These are phyloP conservation scores for Eledone cirrhosa DNA, from an alignment of 2,888 invertebrate species.

Conservation along the genomic window DNA sequence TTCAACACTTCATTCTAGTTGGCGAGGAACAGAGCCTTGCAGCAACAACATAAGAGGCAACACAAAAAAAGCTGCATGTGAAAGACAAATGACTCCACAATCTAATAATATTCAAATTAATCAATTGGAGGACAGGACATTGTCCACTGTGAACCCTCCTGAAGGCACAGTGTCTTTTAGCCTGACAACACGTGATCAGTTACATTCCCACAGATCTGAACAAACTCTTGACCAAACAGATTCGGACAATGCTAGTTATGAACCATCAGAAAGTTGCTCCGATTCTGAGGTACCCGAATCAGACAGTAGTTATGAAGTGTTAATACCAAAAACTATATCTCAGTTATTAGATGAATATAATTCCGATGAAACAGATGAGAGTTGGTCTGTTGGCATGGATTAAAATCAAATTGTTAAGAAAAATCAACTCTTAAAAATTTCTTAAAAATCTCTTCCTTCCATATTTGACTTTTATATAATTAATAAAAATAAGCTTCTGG, in stretches of 20 bases:
- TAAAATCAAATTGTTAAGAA: not conserved
- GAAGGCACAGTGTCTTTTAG: not conserved
- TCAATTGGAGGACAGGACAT: not conserved
- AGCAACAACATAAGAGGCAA: not conserved
- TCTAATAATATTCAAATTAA: not conserved
- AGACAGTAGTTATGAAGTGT: constrained; percentile 47
- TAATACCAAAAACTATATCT: constrained; percentile 44
- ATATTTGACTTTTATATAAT: too few species aligned
- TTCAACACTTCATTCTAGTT: not conserved
- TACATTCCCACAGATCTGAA: constrained; percentile 2
- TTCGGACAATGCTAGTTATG: constrained; percentile 11
- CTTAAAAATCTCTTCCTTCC: too few species aligned
- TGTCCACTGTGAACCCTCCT: not conserved
- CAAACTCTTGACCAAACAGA: not conserved
- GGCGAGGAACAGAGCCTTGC: not conserved
- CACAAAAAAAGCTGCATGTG: not conserved
- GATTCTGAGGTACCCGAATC: constrained; percentile 37
- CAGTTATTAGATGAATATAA: constrained; percentile 45
- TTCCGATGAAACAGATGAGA: constrained; percentile 45
- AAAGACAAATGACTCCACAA: not conserved
- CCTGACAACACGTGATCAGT: not conserved
- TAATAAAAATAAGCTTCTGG: too few species aligned
- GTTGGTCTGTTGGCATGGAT: constrained; percentile 39
- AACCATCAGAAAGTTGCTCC: constrained; percentile 6
- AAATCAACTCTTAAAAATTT: too few species aligned